Evolutionary conservation across 1,140 invertebrate genomes (phyloP), one percentile per base, ranked within the genome.

Genomic region (Drosophila bipectinata): DNA sequence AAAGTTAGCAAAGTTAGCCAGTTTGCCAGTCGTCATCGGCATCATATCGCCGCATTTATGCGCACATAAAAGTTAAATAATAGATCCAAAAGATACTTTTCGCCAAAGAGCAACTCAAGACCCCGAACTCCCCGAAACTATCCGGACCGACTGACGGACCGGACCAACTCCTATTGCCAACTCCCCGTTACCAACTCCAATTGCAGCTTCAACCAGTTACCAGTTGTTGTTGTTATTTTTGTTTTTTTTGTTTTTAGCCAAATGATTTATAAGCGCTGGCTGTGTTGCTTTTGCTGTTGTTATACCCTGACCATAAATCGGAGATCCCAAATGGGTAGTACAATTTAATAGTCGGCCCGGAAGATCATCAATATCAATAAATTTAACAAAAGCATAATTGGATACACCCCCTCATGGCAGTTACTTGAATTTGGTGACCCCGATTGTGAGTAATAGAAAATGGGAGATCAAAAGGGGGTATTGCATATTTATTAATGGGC

Each of bases 51-150:
- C 83, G 84, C 83, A 88, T 89, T 88, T 88, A 88, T 88, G 83
- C 84, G 79, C 84, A 88, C 83, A 88, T 88, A 88, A 89, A 88
- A 88, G 83, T 88, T 87, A 88, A 88, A 88, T 88, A 88, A 88
- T 88, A 88, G 83, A 88, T 88, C 83, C 83, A 89, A 88, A 83
- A 88, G 83, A 88, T 83, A 88, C 84, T 78, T 74, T 85, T 87
- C 26, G 82, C 82, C 77, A 62, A 49, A 55, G 73, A 48, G 54
- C 78, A 60, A 66, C 58, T 49, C 60, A 58, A 41, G 41, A 37
- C 28, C n/a, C n/a, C 39, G 3, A 24, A 14, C 34, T 18, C 30
- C 14, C 7, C 32, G 7, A 15, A 21, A 21, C 21, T 3, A 21
- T 21, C 21, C 14, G 14, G 14, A 45, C 15, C 7, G 1, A 28